Percentiles rank a stretch among this genome's conserved stretches.
phyloP scores from a whole-genome alignment of 2,797 vertebrate genomes.

The Thaleichthys pacificus region DNA sequence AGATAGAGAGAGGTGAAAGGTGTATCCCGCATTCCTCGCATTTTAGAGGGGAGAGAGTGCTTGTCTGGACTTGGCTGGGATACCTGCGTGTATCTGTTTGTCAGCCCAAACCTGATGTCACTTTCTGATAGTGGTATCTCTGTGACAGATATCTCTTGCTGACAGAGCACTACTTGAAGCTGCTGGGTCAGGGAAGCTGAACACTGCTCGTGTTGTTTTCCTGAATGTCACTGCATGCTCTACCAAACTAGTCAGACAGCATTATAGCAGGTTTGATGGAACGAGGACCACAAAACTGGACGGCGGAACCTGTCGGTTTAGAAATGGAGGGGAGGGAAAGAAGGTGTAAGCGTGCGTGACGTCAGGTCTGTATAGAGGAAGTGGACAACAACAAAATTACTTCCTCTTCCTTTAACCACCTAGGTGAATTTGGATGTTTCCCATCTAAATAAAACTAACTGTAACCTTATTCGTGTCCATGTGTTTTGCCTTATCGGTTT shows the following conservation, averaged over 20 bases:
- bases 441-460: too few species aligned
- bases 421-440: background rate
- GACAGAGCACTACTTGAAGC: background rate
- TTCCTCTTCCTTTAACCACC: conserved; percentile 11
- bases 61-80: conserved; percentile 73
- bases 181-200: background rate
- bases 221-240: background rate
- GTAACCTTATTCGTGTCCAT: conserved; percentile 22
- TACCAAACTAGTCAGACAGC: conserved; percentile 8
- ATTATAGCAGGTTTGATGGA: background rate
- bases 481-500: conserved; percentile 53
- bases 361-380: background rate
- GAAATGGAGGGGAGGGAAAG: background rate
- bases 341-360: background rate
- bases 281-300: background rate
- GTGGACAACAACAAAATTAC: background rate
- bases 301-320: background rate
- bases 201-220: background rate
- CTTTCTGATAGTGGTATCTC: conserved; percentile 34
- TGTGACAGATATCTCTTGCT: background rate
- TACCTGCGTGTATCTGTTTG: conserved; percentile 60
- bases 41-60: conserved; percentile 61
- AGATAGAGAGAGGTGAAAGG: conserved; percentile 58
- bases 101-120: conserved; percentile 52
- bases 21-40: conserved; percentile 64